Evolutionary conservation across 2,113 vertebrate genomes (phyloP), one percentile per base, ranked within the genome.

Genomic region (Gambusia affinis): DNA sequence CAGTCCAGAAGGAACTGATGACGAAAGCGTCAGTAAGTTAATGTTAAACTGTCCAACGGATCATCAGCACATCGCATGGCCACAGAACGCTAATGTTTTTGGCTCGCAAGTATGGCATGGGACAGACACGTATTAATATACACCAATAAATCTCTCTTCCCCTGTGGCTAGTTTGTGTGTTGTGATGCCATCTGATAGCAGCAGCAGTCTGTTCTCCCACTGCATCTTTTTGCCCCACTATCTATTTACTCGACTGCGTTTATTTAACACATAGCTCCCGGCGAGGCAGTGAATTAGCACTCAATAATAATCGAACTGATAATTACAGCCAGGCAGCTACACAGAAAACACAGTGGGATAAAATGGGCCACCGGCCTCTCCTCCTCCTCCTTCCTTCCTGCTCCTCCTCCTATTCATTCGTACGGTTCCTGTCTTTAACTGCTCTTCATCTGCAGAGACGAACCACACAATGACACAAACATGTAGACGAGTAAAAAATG

Each of bases 251-350:
- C 84, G n/a, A 63, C 77, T 82, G 77, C 76, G 78, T 93, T 93
- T 93, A 92, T 92, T 93, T 93, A 92, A 92, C 92, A 94, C 87
- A 86, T 85, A 90, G 89, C 92, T 92, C 82, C 84, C 82, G 82
- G 93, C 84, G 70, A 91, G 81, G 78, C 87, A 92, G 93, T 94
- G 92, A 93, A 93, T 93, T 92, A 93, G 87, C 90, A 88, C 91
- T 92, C 90, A 91, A 91, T 93, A 93, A 92, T 89, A 91, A 92
- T 90, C 80, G 65, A 79, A 79, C 83, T 88, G 87, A 90, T 92
- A 92, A 91, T 91, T 91, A 93, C 77, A 83, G 76, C 68, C 72
- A 87, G 62, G 72, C 62, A 77, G 60, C 79, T 66, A 85, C 29
- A 44, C 57, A 78, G 77, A 83, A 69, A 75, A 79, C 70, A 64